These are phyloP conservation scores for Drosophila sp. DNA, from an alignment of 1,140 invertebrate species.

Conservation along the genomic window DNA sequence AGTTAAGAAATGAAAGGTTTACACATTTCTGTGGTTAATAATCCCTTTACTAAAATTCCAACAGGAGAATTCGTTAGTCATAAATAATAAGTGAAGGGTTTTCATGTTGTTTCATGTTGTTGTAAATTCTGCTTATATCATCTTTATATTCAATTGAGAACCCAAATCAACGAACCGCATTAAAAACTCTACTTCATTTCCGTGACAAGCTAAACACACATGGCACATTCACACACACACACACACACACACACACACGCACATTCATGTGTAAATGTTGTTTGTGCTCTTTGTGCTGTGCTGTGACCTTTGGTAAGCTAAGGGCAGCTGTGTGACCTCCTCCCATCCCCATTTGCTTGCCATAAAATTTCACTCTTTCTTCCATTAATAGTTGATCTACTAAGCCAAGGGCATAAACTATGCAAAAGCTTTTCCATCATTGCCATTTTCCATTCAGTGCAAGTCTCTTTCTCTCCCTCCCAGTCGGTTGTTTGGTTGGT, in stretches of 20 bases:
- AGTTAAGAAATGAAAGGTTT: neutral
- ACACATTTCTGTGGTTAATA: neutral
- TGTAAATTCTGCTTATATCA: constrained; percentile 6
- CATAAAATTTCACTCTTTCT: constrained; percentile 69
- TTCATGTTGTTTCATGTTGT: neutral
- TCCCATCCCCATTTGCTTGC: constrained; percentile 28
- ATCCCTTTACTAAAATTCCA: neutral
- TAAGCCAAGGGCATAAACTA: constrained; percentile 72
- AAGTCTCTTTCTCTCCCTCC: constrained; percentile 5
- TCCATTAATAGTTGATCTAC: constrained; percentile 80
- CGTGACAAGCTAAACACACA: constrained; percentile 18
- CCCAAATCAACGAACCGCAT: constrained; percentile 44
- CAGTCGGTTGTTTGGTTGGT: constrained; percentile 2
- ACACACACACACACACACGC: neutral
- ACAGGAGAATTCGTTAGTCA: constrained; percentile 22
- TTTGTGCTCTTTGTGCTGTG: constrained; percentile 36
- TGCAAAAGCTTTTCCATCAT: constrained; percentile 76
- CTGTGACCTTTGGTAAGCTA: constrained; percentile 45
- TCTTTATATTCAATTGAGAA: constrained; percentile 44
- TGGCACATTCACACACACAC: neutral
- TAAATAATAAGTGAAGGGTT: constrained; percentile 22
- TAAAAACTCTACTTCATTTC: constrained; percentile 52
- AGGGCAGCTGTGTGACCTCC: constrained; percentile 35
- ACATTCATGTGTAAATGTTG: constrained; percentile 45
- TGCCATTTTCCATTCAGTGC: constrained; percentile 51